Evolutionary conservation across 2,888 invertebrate species (phyloP).

Genomic region (Ecliptopera silaceata): DNA sequence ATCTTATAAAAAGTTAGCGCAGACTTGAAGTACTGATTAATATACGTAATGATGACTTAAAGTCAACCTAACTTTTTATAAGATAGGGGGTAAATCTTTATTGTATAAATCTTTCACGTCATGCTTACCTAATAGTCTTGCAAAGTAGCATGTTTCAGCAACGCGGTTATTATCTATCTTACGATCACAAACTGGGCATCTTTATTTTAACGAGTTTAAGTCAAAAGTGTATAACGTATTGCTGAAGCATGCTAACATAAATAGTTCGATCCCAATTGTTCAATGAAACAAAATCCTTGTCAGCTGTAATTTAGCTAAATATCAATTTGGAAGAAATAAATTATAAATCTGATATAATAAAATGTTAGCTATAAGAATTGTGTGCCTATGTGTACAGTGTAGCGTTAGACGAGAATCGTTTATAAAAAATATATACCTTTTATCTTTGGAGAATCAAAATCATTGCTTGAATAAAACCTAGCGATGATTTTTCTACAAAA

Average conservation of each 20-base stretch:
- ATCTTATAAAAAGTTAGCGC: too few species aligned
- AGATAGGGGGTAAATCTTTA: too few species aligned
- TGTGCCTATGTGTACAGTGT: conserved; percentile 80
- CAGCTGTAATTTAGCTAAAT: conserved; percentile 9
- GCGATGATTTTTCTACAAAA: conserved; percentile 42
- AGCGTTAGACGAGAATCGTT: conserved; percentile 49
- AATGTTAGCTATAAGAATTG: conserved; percentile 71
- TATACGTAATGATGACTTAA: too few species aligned
- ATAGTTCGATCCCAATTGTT: not conserved
- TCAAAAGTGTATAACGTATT: not conserved
- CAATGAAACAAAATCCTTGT: conserved; percentile 26
- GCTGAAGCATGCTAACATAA: not conserved
- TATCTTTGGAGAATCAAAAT: conserved; percentile 33
- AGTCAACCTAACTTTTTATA: too few species aligned
- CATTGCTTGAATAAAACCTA: conserved; percentile 37
- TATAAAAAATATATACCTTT: conserved; percentile 37
- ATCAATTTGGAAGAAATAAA: conserved; percentile 6
- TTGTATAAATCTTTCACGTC: not conserved
- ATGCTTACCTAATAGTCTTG: not conserved
- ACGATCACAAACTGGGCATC: too few species aligned
- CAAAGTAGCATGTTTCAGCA: not conserved
- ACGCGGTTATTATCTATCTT: not conserved
- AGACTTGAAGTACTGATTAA: too few species aligned
- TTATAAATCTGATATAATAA: conserved; percentile 19
- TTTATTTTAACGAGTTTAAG: too few species aligned